Base-by-base conservation (phyloP, 2,888 invertebrate genomes). In the Ceramica pisi region DNA sequence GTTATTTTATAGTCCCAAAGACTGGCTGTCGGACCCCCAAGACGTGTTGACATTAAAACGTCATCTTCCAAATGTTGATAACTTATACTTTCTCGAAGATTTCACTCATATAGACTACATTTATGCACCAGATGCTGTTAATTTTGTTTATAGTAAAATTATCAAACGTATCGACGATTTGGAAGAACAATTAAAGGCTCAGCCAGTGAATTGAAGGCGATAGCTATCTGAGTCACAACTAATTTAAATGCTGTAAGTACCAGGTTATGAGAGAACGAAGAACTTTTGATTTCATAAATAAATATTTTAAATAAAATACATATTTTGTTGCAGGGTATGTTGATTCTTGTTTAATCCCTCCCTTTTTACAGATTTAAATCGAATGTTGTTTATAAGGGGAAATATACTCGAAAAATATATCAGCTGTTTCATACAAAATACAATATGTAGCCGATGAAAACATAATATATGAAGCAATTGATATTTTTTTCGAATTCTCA, bases 61-160 rank as follows among this genome's bases (percentile, higher is more conserved):
- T 0, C 85, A 93, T 61, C 87, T 97, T n/a, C 95, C 96, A 0
- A 97, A 97, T 79, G 92, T 96, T 0, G 87, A 94, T 0, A 94
- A 93, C 0, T 93, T 91, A 67, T 94, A 96, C 87, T 90, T 94
- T 61, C 93, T 97, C 6, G 90, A 95, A 0, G 90, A 96, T 56
- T 97, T 97, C 78, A 97, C 96, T 86, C 97, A 98, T 87, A 90
- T 97, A 82, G 98, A 98, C 86, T 97, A 97, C 79, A 85, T 97
- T 57, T 97, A 97, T 94, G 97, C 97, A 0, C 92, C 91, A 14
- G 96, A 97, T 78, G 97, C 96, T 0, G 93, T 96, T 16, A 90
- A 89, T 16, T 83, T 96, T 38, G 86, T 97, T 8, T 97, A 97
- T 82, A 80, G 92, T 55, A 87, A 92, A 87, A 93, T 94, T 80